phyloP scores from a whole-genome alignment of 2,113 vertebrate genomes.

The Bos taurus region ARS-UCD2.0 NC_037335.1:103818001-103818500 shows the following conservation, averaged over 20 bases:
- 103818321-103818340: not conserved
- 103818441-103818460: not conserved
- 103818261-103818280: not conserved
- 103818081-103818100: not conserved
- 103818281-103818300: not conserved
- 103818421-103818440: not conserved
- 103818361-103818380: not conserved
- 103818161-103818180: not conserved
- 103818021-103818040: not conserved
- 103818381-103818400: not conserved
- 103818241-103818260: not conserved
- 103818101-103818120: not conserved
- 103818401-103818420: not conserved
- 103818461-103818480: not conserved
- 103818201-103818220: not conserved
- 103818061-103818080: not conserved
- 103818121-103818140: not conserved
- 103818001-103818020: not conserved
- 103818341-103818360: not conserved
- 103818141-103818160: not conserved
- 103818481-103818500: not conserved
- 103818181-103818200: not conserved
- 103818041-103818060: not conserved
- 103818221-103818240: not conserved
- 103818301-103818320: not conserved